Conservation (phyloP, 1,140 invertebrate genomes). For the Meloidogyne floridensis region DNA sequence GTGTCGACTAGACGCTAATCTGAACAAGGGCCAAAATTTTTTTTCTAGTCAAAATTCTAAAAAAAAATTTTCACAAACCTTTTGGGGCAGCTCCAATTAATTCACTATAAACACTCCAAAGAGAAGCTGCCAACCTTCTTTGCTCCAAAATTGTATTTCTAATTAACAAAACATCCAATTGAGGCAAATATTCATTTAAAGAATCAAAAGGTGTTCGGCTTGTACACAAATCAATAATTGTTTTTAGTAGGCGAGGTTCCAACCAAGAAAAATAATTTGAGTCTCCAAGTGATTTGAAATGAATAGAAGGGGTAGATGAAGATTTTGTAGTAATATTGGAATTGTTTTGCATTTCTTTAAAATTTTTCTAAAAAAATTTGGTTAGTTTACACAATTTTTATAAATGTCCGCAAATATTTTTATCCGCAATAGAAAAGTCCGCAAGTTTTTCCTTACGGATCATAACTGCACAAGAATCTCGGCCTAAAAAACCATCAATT, state of each 20-base stretch:
- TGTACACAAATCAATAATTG: constrained; percentile 21
- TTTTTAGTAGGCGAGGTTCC: constrained; percentile 22
- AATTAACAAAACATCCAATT: constrained; percentile 20
- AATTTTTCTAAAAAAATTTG: not conserved
- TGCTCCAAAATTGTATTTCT: constrained; percentile 22
- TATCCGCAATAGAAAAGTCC: too few species aligned
- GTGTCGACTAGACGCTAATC: too few species aligned
- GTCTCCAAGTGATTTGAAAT: not conserved
- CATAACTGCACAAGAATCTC: too few species aligned
- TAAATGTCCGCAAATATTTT: too few species aligned
- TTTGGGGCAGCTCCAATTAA: not conserved
- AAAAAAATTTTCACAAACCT: not conserved
- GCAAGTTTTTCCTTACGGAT: too few species aligned
- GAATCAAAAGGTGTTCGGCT: constrained; percentile 24
- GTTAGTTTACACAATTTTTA: too few species aligned
- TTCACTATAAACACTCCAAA: constrained; percentile 24
- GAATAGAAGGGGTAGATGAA: not conserved
- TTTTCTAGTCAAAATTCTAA: not conserved
- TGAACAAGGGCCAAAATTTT: not conserved
- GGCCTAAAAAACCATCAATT: too few species aligned
- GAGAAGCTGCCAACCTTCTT: constrained; percentile 6
- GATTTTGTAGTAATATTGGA: not conserved
- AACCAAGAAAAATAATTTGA: constrained; percentile 12
- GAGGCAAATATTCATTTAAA: constrained; percentile 11
- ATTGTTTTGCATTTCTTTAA: not conserved